Evolutionary conservation across 1,140 invertebrate species (phyloP).

Genomic region (Musca vetustissima): DNA sequence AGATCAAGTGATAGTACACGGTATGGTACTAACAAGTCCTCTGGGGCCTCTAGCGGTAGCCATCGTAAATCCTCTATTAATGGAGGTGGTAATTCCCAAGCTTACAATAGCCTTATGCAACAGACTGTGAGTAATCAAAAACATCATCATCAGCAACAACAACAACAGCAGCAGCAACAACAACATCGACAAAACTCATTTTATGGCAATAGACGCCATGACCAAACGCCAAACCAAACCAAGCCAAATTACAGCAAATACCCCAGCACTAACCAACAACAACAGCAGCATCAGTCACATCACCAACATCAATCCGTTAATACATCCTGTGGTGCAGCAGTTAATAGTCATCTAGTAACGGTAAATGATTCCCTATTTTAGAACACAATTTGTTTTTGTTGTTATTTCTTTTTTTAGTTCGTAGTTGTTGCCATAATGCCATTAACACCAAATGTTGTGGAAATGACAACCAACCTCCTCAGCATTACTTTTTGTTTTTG

Average conservation of each 20-base stretch:
- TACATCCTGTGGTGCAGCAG: constrained; percentile 3
- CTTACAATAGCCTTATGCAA: constrained; percentile 54
- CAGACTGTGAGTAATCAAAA: constrained; percentile 56
- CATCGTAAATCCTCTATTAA: constrained; percentile 44
- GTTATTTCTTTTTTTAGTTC: not conserved
- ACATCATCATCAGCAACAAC: constrained; percentile 30
- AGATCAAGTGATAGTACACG: constrained; percentile 55
- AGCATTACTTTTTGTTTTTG: no score
- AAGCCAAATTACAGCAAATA: constrained; percentile 51
- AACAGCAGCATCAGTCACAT: constrained; percentile 26
- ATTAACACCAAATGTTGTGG: no score
- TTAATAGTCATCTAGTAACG: constrained; percentile 12
- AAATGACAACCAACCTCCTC: no score
- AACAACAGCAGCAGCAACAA: constrained; percentile 45
- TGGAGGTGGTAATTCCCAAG: constrained; percentile 17
- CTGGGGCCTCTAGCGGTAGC: constrained; percentile 53
- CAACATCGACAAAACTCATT: constrained; percentile 32
- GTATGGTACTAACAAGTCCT: constrained; percentile 55
- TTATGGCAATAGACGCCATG: constrained; percentile 29
- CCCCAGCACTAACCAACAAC: not conserved
- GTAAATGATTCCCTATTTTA: constrained; percentile 8
- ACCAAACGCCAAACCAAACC: constrained; percentile 35
- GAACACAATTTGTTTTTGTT: not conserved
- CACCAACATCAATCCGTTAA: constrained; percentile 31
- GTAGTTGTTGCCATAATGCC: no score